Conservation (phyloP, 2,888 invertebrate genomes). For the Lepidochitona cinerea region DNA sequence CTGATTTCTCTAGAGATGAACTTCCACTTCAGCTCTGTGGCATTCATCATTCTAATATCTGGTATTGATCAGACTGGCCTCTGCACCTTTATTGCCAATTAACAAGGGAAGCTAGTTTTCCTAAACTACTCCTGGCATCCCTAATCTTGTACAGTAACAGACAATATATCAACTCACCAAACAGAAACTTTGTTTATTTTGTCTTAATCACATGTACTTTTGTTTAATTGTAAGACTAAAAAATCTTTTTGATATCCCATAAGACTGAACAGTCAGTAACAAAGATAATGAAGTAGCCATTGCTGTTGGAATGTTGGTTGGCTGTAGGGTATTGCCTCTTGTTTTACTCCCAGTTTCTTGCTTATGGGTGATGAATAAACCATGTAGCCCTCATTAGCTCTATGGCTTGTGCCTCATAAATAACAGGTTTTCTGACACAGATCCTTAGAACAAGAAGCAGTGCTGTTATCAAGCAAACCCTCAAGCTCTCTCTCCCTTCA, state of each 20-base stretch:
- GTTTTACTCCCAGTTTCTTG: too few relatives aligned
- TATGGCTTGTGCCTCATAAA: slow-evolving; percentile 5
- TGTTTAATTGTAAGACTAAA: too few relatives aligned
- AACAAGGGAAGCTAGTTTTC: neutral
- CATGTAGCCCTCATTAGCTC: slow-evolving; percentile 5
- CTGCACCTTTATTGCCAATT: neutral
- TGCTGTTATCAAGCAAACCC: neutral
- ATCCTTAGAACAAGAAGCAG: neutral
- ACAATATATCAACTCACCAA: too few relatives aligned
- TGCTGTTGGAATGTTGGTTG: too few relatives aligned
- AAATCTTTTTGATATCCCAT: too few relatives aligned
- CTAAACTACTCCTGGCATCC: neutral
- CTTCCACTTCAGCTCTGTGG: neutral
- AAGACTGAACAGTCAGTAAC: too few relatives aligned
- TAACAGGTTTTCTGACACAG: neutral
- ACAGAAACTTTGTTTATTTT: too few relatives aligned
- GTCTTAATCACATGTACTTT: too few relatives aligned
- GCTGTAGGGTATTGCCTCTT: too few relatives aligned
- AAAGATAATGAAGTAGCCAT: neutral
- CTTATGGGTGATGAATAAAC: slow-evolving; percentile 3
- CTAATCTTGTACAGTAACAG: neutral
- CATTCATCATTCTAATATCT: neutral
- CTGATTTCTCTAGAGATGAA: slow-evolving; percentile 2
- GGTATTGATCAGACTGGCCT: neutral
- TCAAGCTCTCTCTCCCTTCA: neutral